Percentiles rank a stretch among this genome's conserved stretches.
phyloP scores from a whole-genome alignment of 2,113 vertebrate species.

The Psilopsiagon aurifrons region DNA sequence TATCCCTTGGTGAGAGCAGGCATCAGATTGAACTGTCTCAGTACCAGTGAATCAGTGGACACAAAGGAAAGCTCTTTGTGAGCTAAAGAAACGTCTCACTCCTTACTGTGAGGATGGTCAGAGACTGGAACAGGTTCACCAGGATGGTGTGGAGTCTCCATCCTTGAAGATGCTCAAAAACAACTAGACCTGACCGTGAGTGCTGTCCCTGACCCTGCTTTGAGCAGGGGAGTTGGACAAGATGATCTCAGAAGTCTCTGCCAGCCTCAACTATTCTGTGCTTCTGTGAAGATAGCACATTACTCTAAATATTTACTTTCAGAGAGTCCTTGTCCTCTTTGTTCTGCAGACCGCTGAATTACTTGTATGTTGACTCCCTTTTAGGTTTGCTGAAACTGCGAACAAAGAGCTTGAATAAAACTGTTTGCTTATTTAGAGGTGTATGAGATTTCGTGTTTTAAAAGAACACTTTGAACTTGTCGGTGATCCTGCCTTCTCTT shows the following conservation, averaged over 20 bases:
- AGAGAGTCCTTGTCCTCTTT: neutral
- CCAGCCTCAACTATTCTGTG: neutral
- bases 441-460: neutral
- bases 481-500: slow-evolving; percentile 21
- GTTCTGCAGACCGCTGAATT: neutral
- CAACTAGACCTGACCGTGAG: neutral
- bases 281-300: slow-evolving; percentile 32
- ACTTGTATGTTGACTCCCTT: neutral
- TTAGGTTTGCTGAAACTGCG: neutral
- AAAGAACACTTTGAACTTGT: slow-evolving; percentile 52
- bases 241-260: neutral
- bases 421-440: slow-evolving; percentile 4
- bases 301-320: slow-evolving; percentile 17
- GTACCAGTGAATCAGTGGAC: slow-evolving; percentile 42
- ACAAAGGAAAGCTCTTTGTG: slow-evolving; percentile 3
- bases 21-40: slow-evolving; percentile 34
- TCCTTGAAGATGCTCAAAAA: neutral
- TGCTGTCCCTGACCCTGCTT: neutral
- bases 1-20: slow-evolving; percentile 46
- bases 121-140: neutral
- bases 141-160: neutral
- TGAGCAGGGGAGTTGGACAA: neutral
- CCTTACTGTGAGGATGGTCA: neutral
- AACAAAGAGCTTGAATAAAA: slow-evolving; percentile 35
- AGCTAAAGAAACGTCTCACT: neutral